A percentile compares a stretch with the other conserved stretches of the same genome.
These are phyloP conservation scores for Lasioglossum leucozonium DNA, from an alignment of 2,888 invertebrate genomes.

Conservation along the genomic window DNA sequence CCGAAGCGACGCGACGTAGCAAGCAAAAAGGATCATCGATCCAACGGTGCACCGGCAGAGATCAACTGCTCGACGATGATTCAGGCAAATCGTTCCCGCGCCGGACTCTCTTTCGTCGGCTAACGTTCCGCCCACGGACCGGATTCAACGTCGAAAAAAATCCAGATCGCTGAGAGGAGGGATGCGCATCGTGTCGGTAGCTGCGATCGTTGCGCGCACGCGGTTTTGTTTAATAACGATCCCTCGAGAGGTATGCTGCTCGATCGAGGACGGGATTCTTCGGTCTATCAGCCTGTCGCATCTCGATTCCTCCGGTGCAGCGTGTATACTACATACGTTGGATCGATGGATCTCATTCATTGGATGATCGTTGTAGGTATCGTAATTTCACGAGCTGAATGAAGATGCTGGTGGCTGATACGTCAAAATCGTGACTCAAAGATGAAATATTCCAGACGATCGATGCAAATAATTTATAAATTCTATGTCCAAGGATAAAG, in stretches of 20 bases:
- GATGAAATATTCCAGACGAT: too few species aligned
- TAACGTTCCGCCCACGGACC: slow-evolving; percentile 60
- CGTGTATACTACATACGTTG: background rate
- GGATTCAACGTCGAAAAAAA: slow-evolving; percentile 3
- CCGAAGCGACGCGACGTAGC: background rate
- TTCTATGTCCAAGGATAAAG: too few species aligned
- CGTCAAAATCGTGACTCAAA: too few species aligned
- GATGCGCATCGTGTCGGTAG: slow-evolving; percentile 40
- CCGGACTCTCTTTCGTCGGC: slow-evolving; percentile 59
- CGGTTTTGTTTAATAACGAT: slow-evolving; percentile 45
- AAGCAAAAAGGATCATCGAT: slow-evolving; percentile 34
- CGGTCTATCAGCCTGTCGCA: slow-evolving; percentile 11
- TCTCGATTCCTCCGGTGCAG: slow-evolving; percentile 1
- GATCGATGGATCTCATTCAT: slow-evolving; percentile 8
- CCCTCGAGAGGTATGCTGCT: background rate
- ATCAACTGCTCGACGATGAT: slow-evolving; percentile 60
- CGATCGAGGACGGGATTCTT: background rate
- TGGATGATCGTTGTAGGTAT: background rate
- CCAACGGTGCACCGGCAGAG: slow-evolving; percentile 27
- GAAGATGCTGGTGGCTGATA: background rate
- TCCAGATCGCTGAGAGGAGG: background rate
- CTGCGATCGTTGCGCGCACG: slow-evolving; percentile 24
- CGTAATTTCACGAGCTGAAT: background rate
- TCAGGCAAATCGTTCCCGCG: slow-evolving; percentile 60
- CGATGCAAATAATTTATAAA: too few species aligned